Percentiles rank a stretch among this genome's conserved stretches.
These are phyloP conservation scores for Eulemur mongoz DNA, from an alignment of 2,797 vertebrate species.

Conservation along the genomic window DNA sequence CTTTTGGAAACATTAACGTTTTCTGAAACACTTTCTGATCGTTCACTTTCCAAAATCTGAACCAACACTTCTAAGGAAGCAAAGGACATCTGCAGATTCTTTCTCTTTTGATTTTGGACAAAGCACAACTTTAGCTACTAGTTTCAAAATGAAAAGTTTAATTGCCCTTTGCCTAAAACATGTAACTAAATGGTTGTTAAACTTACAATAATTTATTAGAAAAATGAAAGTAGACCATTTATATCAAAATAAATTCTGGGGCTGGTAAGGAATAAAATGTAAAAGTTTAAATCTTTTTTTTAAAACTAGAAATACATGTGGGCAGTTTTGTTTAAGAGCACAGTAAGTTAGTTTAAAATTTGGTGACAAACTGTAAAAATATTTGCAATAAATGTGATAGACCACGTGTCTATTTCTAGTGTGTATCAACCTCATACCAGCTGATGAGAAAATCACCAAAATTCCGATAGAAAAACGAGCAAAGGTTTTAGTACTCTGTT, in stretches of 20 bases:
- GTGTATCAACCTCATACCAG: neutral
- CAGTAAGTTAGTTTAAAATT: neutral
- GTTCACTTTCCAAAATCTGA: neutral
- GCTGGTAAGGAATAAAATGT: neutral
- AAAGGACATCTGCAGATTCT: neutral
- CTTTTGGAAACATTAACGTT: neutral
- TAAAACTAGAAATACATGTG: neutral
- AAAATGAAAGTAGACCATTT: neutral
- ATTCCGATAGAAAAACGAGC: neutral
- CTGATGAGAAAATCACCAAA: conserved; percentile 8
- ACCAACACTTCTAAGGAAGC: neutral
- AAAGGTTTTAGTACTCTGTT: neutral
- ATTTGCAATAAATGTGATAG: neutral
- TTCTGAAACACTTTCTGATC: neutral
- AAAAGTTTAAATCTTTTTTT: neutral
- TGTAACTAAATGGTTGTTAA: neutral
- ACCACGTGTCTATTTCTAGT: neutral
- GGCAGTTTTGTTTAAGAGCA: neutral
- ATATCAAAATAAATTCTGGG: neutral
- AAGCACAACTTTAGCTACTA: neutral
- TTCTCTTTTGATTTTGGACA: neutral
- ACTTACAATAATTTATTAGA: neutral
- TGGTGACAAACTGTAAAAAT: neutral
- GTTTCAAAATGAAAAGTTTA: neutral
- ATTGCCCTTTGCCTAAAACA: neutral